Percentiles rank a stretch among this genome's conserved stretches.
Conservation (phyloP, 2,113 vertebrate species). For the Amphiprion ocellaris region DNA sequence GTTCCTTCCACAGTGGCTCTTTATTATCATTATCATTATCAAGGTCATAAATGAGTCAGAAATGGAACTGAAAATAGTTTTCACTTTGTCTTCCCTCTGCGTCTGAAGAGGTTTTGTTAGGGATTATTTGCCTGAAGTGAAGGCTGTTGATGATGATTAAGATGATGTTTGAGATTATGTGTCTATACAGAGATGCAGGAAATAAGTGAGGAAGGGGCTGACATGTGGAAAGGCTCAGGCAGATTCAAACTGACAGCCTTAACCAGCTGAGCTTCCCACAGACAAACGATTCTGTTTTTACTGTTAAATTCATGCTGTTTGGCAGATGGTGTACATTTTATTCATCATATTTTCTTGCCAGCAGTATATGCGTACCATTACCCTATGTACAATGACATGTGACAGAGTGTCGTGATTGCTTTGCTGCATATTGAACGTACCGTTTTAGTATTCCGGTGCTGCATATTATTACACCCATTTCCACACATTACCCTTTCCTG, state of each 20-base stretch:
- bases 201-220: conserved; percentile 29
- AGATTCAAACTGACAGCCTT: conserved; percentile 70
- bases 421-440: conserved; percentile 59
- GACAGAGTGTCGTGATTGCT: conserved; percentile 66
- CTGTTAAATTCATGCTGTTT: conserved; percentile 67
- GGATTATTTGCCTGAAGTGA: conserved; percentile 41
- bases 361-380: conserved; percentile 15
- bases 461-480: conserved; percentile 68
- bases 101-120: conserved; percentile 12
- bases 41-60: conserved; percentile 53
- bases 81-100: conserved; percentile 7
- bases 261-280: conserved; percentile 68
- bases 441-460: conserved; percentile 66
- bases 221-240: conserved; percentile 51
- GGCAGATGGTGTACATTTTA: conserved; percentile 55
- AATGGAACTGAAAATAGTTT: conserved; percentile 42
- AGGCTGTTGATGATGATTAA: conserved; percentile 44
- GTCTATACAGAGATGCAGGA: conserved; percentile 26
- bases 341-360: conserved; percentile 30
- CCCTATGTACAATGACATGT: conserved; percentile 59
- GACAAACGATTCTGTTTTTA: conserved; percentile 63
- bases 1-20: conserved; percentile 33
- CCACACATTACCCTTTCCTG: conserved; percentile 77
- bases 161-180: conserved; percentile 45
- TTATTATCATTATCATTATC: conserved; percentile 57